Conservation (phyloP, 2,797 vertebrate genomes). For the Cuniculus paca region DNA sequence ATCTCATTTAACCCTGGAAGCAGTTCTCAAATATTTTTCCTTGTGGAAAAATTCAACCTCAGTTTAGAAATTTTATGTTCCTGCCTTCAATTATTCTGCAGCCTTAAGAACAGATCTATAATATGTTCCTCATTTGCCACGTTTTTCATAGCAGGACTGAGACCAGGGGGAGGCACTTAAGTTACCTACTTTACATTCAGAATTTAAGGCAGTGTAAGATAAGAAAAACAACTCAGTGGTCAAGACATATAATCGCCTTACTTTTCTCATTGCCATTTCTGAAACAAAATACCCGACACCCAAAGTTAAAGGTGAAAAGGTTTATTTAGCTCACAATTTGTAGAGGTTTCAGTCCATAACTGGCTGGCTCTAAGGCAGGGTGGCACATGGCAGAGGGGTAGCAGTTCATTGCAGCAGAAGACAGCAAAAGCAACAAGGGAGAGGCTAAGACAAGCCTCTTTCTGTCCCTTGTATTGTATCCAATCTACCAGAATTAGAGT, state of each 20-base stretch:
- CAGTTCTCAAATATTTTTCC: neutral
- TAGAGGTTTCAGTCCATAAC: neutral
- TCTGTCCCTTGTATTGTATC: no score
- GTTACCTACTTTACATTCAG: neutral
- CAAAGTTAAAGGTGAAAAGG: neutral
- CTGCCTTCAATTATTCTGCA: conserved; percentile 54
- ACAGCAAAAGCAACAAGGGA: no score
- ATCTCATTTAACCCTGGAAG: conserved; percentile 35
- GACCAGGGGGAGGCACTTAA: neutral
- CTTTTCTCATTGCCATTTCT: neutral
- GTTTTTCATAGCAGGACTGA: neutral
- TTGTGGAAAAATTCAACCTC: neutral
- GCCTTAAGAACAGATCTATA: conserved; percentile 32
- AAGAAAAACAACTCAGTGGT: neutral
- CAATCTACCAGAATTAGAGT: no score
- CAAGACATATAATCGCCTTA: neutral
- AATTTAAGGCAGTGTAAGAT: neutral
- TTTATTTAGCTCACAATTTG: neutral
- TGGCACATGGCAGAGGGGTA: neutral
- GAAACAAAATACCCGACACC: neutral
- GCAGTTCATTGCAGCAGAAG: no score
- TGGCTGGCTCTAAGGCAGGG: neutral
- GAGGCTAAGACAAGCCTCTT: no score
- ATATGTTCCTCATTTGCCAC: neutral
- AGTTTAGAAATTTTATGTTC: conserved; percentile 48